Percentiles rank a stretch among this genome's conserved stretches.
These are phyloP conservation scores for Ambastaia sidthimunki DNA, from an alignment of 2,797 vertebrate species.

Conservation along the genomic window DNA sequence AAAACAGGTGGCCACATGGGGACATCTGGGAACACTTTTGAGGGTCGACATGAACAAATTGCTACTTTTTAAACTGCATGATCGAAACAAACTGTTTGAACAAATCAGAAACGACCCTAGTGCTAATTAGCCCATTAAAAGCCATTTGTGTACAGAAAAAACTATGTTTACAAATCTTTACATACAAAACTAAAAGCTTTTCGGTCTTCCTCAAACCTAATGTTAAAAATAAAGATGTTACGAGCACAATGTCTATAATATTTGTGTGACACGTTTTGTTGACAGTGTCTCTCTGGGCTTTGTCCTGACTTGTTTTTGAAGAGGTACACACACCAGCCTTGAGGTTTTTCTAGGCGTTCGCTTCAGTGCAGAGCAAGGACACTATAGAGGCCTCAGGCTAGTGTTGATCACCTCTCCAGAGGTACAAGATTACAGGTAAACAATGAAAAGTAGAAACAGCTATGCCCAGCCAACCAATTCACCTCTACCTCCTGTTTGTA, in stretches of 20 bases:
- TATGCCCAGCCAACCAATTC: constrained; percentile 18
- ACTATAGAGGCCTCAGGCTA: constrained; percentile 71
- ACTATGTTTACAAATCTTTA: not conserved
- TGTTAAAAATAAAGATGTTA: not conserved
- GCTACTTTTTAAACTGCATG: not conserved
- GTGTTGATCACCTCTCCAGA: constrained; percentile 68
- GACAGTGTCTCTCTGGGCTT: constrained; percentile 17
- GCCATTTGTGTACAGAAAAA: not conserved
- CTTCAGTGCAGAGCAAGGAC: constrained; percentile 75
- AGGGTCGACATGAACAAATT: not conserved
- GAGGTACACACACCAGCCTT: constrained; percentile 72
- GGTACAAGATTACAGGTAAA: constrained; percentile 55
- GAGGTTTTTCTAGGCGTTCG: constrained; percentile 77
- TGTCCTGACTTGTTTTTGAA: constrained; percentile 70
- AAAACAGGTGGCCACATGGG: constrained; percentile 12
- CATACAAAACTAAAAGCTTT: not conserved
- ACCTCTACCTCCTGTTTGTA: constrained; percentile 9
- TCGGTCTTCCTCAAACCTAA: not conserved
- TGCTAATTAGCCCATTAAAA: not conserved
- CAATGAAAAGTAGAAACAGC: constrained; percentile 15
- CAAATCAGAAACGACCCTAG: not conserved
- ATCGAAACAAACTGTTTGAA: not conserved
- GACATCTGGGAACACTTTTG: constrained; percentile 9
- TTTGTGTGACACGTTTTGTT: constrained; percentile 13
- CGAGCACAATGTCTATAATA: not conserved